Base-by-base conservation (phyloP, 2,888 invertebrate species). In the Agonopterix alstromeriana region DNA sequence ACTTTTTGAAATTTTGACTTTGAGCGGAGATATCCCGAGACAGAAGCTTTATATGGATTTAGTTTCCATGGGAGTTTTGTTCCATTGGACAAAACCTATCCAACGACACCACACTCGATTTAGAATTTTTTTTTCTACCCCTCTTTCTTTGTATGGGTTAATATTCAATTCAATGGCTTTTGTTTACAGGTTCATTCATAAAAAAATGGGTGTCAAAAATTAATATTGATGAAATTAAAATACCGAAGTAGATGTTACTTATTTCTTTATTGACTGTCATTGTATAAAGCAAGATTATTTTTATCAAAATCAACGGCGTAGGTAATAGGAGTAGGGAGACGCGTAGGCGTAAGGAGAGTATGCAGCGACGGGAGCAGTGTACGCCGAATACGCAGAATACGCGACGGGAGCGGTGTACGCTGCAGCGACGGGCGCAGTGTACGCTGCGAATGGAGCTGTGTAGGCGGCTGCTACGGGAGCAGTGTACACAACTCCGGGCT, bases 261-360 rank as follows among this genome's bases (percentile, higher is more conserved):
- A 38, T n/a, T 38, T 7, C 3, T 38, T 38, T 9, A n/a, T 38
- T 38, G 10, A 38, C 38, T 38, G 27, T 27, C 27, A 27, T 27
- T 27, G 27, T 27, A 27, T 27, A 5, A 27, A 27, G 27, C 27
- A 27, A 5, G 27, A 5, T 3, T 27, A 5, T 27, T 2, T 27
- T 27, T 5, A 7, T 38, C 9, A 38, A 10, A 50, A 52, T 63
- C 47, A 64, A 57, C 63, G 62, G 41, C 63, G 67, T n/a, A 62
- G 50, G 60, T 72, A 76, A 48, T 67, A 71, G 35, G 56, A 56
- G 56, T 70, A 70, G 3, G 76, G 73, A 2, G 75, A 63, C 0
- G 65, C 61, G 55, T 73, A 76, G 10, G 66, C 42, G 54, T 70
- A 70, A n/a, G 45, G 27, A 12, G 75, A 73, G 61, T 77, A 77